These are phyloP conservation scores for Brachylomia viminalis DNA, from an alignment of 2,888 invertebrate genomes.

Conservation along the genomic window DNA sequence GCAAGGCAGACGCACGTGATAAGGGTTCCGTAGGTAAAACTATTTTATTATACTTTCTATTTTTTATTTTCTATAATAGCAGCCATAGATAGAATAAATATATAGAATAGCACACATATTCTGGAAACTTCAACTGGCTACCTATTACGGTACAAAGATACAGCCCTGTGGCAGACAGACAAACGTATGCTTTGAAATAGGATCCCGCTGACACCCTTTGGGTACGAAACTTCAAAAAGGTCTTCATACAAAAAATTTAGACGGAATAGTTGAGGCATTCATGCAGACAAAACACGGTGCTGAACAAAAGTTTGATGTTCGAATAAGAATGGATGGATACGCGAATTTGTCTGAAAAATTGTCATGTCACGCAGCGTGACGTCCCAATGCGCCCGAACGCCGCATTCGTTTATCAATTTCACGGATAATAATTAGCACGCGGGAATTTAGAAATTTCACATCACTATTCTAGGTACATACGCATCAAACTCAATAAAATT, in stretches of 20 bases:
- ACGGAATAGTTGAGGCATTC: slow-evolving; percentile 16
- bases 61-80: not conserved
- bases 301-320: slow-evolving; percentile 33
- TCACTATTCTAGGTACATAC: not conserved
- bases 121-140: not conserved
- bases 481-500: not conserved
- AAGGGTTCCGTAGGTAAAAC: not conserved
- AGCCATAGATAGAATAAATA: no score
- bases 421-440: slow-evolving; percentile 65
- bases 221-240: not conserved
- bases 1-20: not conserved
- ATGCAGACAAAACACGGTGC: not conserved
- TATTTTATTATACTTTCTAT: not conserved
- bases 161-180: not conserved
- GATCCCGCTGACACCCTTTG: not conserved
- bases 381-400: slow-evolving; percentile 41
- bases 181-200: not conserved
- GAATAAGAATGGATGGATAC: slow-evolving; percentile 29
- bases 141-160: not conserved
- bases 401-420: slow-evolving; percentile 63
- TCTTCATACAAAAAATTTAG: not conserved
- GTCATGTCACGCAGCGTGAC: slow-evolving; percentile 48
- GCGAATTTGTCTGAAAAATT: slow-evolving; percentile 53
- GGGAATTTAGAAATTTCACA: slow-evolving; percentile 47
- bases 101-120: not conserved